These are phyloP conservation scores for Ctenopoma multispine DNA, from an alignment of 2,797 vertebrate species.

Conservation along the genomic window DNA sequence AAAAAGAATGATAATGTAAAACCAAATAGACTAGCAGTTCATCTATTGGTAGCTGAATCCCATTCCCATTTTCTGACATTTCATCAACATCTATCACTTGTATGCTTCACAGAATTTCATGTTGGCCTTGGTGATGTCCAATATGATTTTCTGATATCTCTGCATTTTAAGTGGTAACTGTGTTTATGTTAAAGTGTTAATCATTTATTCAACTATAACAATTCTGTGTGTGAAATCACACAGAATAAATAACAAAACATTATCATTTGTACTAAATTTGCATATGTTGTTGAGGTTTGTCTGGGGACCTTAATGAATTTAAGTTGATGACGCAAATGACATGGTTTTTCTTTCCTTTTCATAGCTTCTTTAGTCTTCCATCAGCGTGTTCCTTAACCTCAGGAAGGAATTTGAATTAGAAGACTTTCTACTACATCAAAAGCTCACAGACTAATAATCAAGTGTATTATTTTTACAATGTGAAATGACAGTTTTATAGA, in stretches of 20 bases:
- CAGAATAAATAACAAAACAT: slow-evolving; percentile 20
- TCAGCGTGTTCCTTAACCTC: slow-evolving; percentile 89
- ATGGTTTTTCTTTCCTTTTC: slow-evolving; percentile 75
- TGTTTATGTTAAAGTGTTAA: slow-evolving; percentile 2
- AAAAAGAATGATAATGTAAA: slow-evolving; percentile 58
- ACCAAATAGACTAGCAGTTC: slow-evolving; percentile 44
- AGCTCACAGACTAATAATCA: slow-evolving; percentile 66
- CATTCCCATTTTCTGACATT: slow-evolving; percentile 3
- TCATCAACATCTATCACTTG: slow-evolving; percentile 37
- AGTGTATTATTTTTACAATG: slow-evolving; percentile 72
- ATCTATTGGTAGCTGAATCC: slow-evolving; percentile 46
- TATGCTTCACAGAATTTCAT: slow-evolving; percentile 42
- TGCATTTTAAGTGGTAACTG: neutral
- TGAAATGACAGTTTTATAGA: slow-evolving; percentile 69
- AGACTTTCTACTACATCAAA: slow-evolving; percentile 81
- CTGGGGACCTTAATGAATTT: slow-evolving; percentile 22
- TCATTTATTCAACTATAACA: slow-evolving; percentile 23
- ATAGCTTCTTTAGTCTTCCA: slow-evolving; percentile 92
- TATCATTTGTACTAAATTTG: slow-evolving; percentile 9
- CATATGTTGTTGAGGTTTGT: slow-evolving; percentile 6
- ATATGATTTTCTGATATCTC: slow-evolving; percentile 19
- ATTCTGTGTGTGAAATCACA: no score
- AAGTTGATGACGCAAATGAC: slow-evolving; percentile 49
- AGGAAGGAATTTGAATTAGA: slow-evolving; percentile 92
- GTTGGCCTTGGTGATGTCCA: no score